Conservation (phyloP, 2,797 vertebrate genomes). For the Enteromius radiatus region DNA sequence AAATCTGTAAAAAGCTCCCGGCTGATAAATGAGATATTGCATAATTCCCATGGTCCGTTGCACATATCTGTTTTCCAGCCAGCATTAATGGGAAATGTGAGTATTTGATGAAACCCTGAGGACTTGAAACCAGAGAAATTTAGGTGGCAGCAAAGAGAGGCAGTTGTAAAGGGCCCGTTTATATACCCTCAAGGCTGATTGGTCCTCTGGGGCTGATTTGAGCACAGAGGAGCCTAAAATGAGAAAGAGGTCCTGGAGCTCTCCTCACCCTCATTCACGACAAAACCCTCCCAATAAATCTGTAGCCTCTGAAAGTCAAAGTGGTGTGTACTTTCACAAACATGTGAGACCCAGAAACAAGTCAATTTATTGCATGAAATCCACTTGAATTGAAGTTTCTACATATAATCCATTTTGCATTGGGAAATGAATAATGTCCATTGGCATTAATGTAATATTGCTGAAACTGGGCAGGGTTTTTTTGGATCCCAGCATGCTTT, state of each 20-base stretch:
- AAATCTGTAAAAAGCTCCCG: conserved; percentile 17
- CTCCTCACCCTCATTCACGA: conserved; percentile 7
- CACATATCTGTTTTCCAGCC: conserved; percentile 36
- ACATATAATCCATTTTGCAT: not conserved
- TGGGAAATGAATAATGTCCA: not conserved
- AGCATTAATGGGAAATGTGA: conserved; percentile 43
- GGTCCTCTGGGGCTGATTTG: conserved; percentile 71
- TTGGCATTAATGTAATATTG: not conserved
- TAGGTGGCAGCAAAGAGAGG: conserved; percentile 36
- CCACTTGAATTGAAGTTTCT: not conserved
- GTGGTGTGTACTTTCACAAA: not conserved
- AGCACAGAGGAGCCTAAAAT: conserved; percentile 66
- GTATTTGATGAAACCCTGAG: conserved; percentile 45
- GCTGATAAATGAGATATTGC: conserved; percentile 36
- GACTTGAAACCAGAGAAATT: conserved; percentile 40
- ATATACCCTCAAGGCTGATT: conserved; percentile 52
- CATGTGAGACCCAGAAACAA: not conserved
- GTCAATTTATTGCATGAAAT: not conserved
- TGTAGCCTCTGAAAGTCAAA: conserved; percentile 40
- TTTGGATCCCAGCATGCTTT: not conserved
- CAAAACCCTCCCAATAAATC: conserved; percentile 61
- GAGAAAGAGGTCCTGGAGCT: conserved; percentile 50
- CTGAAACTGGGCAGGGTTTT: conserved; percentile 1
- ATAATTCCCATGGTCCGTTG: conserved; percentile 39
- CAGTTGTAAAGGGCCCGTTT: conserved; percentile 19